Conservation (phyloP, 2,113 vertebrate genomes). For the Cervus canadensis region DNA sequence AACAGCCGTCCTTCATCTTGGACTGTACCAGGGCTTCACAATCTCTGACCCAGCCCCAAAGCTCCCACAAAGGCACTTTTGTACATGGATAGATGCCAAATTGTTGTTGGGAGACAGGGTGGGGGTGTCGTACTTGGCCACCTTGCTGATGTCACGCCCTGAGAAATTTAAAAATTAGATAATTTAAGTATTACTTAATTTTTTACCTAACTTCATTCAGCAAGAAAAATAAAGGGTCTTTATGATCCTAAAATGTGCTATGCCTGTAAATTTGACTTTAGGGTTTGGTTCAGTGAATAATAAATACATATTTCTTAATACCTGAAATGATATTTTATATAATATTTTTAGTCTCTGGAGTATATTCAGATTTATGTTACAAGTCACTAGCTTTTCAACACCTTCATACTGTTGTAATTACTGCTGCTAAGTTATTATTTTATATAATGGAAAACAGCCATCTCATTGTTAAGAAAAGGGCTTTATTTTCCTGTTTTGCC, state of each 20-base stretch:
- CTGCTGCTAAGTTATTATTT: background rate
- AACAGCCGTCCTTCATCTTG: background rate
- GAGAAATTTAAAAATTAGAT: background rate
- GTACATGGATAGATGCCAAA: background rate
- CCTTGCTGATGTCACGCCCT: background rate
- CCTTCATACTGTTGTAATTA: conserved; percentile 2
- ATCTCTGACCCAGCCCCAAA: background rate
- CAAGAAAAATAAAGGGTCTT: background rate
- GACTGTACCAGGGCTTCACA: background rate
- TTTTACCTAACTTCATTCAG: background rate
- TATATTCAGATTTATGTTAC: conserved; percentile 34
- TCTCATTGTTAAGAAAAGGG: conserved; percentile 23
- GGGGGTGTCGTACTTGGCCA: background rate
- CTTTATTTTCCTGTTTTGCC: conserved; percentile 27
- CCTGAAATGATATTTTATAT: conserved; percentile 6
- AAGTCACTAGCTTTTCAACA: conserved; percentile 36
- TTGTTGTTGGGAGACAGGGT: background rate
- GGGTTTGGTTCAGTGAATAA: background rate
- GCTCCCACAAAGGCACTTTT: background rate
- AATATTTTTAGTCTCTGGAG: background rate
- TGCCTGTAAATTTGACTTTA: conserved; percentile 21
- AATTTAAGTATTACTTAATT: background rate
- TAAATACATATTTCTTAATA: conserved; percentile 3
- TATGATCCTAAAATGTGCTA: background rate
- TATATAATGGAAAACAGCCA: background rate